These are phyloP conservation scores for Todiramphus chloris DNA, from an alignment of 2,113 vertebrate species.

Conservation along the genomic window DNA sequence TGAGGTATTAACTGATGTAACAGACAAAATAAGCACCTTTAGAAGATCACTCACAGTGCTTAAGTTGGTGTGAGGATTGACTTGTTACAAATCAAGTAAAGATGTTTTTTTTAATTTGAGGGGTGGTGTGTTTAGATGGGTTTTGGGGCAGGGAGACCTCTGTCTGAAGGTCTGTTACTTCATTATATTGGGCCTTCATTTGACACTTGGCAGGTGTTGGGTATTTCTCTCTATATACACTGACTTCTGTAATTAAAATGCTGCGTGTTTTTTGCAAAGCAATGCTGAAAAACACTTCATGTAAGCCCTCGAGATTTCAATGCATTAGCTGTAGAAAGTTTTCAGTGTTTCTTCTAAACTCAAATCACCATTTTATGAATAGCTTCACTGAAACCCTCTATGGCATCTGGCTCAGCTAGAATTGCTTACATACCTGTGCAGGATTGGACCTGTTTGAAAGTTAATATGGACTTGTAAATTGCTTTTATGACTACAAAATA, in stretches of 20 bases:
- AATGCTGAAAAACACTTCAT: not conserved
- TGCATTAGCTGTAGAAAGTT: not conserved
- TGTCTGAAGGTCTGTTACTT: not conserved
- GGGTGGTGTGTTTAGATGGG: not conserved
- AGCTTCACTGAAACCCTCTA: not conserved
- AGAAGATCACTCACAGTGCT: not conserved
- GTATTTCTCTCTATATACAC: not conserved
- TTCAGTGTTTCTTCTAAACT: not conserved
- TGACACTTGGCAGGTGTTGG: rapidly evolving
- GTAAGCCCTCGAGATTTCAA: not conserved
- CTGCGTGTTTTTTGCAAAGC: not conserved
- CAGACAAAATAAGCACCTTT: not conserved
- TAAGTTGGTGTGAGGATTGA: not conserved
- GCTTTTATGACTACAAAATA: slow-evolving; percentile 3
- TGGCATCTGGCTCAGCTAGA: not conserved
- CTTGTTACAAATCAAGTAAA: not conserved
- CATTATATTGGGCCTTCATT: not conserved
- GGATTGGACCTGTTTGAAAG: slow-evolving; percentile 15
- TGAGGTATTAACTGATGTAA: not conserved
- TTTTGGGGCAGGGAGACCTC: not conserved
- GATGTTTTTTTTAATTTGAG: not conserved
- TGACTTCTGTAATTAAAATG: not conserved
- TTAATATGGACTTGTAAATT: slow-evolving; percentile 4
- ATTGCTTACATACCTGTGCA: not conserved
- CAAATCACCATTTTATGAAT: not conserved